Evolutionary conservation across 2,797 vertebrate species (phyloP).

Genomic region (Sebastes diploproa): DNA sequence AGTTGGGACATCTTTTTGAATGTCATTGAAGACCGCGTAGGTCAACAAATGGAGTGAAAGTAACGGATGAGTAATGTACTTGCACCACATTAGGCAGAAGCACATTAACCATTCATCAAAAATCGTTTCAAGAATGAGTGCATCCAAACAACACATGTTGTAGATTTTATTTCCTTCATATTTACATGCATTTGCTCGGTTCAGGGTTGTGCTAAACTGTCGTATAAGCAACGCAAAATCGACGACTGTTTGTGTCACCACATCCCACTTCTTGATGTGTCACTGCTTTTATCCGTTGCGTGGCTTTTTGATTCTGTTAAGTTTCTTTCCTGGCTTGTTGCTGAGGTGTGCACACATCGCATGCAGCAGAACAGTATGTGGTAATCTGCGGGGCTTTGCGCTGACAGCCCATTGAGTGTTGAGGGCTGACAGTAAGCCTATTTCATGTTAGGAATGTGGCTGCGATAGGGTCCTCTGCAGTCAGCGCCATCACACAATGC

Average conservation of each 20-base stretch:
- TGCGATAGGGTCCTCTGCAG: conserved; percentile 52
- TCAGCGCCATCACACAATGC: conserved; percentile 52
- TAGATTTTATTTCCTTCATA: neutral
- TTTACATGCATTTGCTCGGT: neutral
- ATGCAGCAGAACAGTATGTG: conserved; percentile 36
- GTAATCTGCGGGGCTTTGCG: conserved; percentile 53
- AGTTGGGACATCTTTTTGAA: neutral
- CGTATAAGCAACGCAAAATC: neutral
- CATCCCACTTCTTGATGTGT: conserved; percentile 33
- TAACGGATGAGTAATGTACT: conserved; percentile 24
- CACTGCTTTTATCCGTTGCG: conserved; percentile 22
- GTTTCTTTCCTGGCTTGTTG: conserved; percentile 50
- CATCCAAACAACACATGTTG: neutral
- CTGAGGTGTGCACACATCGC: conserved; percentile 61
- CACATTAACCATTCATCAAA: conserved; percentile 2
- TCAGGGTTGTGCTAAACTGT: neutral
- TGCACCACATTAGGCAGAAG: neutral
- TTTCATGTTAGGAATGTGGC: conserved; percentile 47
- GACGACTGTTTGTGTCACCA: neutral
- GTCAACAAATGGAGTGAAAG: conserved; percentile 28
- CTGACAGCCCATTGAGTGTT: conserved; percentile 50
- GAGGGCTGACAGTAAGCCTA: conserved; percentile 64
- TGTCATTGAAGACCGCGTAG: neutral
- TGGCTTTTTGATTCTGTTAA: conserved; percentile 29
- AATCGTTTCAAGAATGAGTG: neutral